Conservation (phyloP, 2,113 vertebrate species). For the Zosterops hypoxanthus region DNA sequence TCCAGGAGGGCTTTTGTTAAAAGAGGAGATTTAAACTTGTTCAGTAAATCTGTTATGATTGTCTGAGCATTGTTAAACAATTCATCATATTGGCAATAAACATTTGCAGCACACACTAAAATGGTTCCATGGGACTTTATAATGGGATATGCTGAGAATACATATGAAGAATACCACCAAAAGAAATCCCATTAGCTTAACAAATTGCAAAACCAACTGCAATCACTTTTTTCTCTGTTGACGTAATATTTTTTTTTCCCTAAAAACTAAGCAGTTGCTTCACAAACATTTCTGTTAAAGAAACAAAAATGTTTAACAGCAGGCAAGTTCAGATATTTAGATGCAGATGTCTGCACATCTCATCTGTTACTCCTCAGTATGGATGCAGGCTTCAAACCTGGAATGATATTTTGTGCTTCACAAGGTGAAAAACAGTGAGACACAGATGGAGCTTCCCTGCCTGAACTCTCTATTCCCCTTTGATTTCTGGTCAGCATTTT, state of each 20-base stretch:
- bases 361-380: not conserved
- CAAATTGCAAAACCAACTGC: not conserved
- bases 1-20: not conserved
- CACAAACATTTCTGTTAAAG: not conserved
- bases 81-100: constrained; percentile 59
- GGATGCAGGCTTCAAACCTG: not conserved
- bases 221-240: not conserved
- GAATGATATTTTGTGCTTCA: not conserved
- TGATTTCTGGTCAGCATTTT: constrained; percentile 49
- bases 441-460: constrained; percentile 9
- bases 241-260: not conserved
- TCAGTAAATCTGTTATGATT: constrained; percentile 41
- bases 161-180: not conserved
- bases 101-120: constrained; percentile 2
- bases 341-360: not conserved
- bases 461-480: constrained; percentile 33
- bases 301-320: not conserved
- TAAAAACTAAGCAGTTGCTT: not conserved
- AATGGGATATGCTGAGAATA: constrained; percentile 24
- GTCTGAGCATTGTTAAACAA: constrained; percentile 33
- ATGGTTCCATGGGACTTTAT: not conserved
- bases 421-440: not conserved
- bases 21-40: constrained; percentile 22
- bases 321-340: not conserved
- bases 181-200: constrained; percentile 35